Conservation (phyloP, 2,113 vertebrate species). For the Bufo gargarizans region DNA sequence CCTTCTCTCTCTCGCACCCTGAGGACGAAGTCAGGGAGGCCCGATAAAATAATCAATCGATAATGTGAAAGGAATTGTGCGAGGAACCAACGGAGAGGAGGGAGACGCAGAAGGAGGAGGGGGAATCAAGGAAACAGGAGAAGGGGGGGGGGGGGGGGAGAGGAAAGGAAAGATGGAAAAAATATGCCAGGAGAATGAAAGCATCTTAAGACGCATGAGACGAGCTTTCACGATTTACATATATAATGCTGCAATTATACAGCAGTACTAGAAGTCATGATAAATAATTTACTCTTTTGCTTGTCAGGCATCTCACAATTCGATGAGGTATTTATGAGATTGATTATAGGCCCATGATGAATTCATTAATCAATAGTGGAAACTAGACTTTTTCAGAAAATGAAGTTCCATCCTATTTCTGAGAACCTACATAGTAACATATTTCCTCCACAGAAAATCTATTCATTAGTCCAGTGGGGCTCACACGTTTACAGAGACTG, state of each 20-base stretch:
- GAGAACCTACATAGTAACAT: not conserved
- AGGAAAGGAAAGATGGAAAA: not conserved
- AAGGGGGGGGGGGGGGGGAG: not conserved
- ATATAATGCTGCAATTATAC: not conserved
- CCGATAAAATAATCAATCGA: constrained; percentile 53
- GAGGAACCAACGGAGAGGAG: constrained; percentile 17
- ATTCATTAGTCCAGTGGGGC: too few relatives aligned
- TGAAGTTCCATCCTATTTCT: not conserved
- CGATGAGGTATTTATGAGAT: constrained; percentile 2
- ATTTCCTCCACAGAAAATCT: not conserved
- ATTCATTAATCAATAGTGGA: not conserved
- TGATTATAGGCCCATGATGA: not conserved
- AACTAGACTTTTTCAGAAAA: not conserved
- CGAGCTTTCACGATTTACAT: not conserved
- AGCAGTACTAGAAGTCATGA: not conserved
- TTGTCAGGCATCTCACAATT: not conserved
- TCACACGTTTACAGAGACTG: too few relatives aligned
- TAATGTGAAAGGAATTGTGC: constrained; percentile 36
- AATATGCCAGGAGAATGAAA: not conserved
- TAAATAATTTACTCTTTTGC: not conserved
- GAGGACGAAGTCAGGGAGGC: constrained; percentile 48
- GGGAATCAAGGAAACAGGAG: constrained; percentile 1
- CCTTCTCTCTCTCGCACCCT: constrained; percentile 41
- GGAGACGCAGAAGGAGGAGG: not conserved
- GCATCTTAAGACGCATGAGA: not conserved